Evolutionary conservation across 2,888 invertebrate genomes (phyloP).

Genomic region (Stenolophus ochropezus): DNA sequence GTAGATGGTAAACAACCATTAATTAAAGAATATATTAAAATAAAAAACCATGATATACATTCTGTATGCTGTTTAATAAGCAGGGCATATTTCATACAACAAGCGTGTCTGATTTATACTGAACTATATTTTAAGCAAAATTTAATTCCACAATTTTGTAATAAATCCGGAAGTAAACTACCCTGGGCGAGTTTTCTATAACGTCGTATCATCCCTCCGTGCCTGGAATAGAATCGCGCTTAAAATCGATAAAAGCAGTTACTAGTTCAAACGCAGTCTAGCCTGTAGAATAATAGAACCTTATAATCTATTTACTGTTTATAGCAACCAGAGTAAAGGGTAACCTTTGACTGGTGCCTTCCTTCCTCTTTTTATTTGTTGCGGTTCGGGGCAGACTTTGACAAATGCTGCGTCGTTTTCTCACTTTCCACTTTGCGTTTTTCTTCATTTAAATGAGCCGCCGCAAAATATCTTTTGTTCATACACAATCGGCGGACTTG

Average conservation of each 20-base stretch:
- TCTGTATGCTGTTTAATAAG: too few species aligned
- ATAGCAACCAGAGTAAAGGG: neutral
- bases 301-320: slow-evolving; percentile 29
- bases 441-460: slow-evolving; percentile 56
- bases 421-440: slow-evolving; percentile 58
- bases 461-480: slow-evolving; percentile 56
- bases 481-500: slow-evolving; percentile 42
- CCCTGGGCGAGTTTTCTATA: neutral
- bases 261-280: slow-evolving; percentile 22
- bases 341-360: neutral
- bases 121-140: slow-evolving; percentile 8
- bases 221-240: slow-evolving; percentile 20
- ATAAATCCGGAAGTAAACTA: slow-evolving; percentile 31
- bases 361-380: slow-evolving; percentile 6
- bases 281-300: slow-evolving; percentile 27
- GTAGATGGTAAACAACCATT: too few species aligned
- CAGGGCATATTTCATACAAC: neutral
- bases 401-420: slow-evolving; percentile 55
- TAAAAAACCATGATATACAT: neutral
- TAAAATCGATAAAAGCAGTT: slow-evolving; percentile 34
- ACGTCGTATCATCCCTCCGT: slow-evolving; percentile 13
- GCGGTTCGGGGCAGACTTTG: slow-evolving; percentile 34
- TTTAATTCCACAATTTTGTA: slow-evolving; percentile 12
- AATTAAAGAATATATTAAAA: too few species aligned
- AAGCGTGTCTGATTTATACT: neutral